phyloP scores from a whole-genome alignment of 1,140 invertebrate genomes.

The Drosophila mojavensis region DNA sequence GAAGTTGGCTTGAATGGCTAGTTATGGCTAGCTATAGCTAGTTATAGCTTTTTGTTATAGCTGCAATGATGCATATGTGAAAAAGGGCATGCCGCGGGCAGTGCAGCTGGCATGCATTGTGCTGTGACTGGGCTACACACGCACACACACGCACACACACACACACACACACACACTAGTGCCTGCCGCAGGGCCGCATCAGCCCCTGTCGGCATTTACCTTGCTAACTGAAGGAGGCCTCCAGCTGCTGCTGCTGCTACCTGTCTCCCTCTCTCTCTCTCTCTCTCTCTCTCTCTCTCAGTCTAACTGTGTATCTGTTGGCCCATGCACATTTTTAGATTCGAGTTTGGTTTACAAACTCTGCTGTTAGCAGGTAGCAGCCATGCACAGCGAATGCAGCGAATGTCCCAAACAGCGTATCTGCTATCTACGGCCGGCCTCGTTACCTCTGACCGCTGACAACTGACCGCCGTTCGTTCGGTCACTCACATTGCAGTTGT shows the following conservation, averaged over 20 bases:
- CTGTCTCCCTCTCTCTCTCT: conserved; percentile 1
- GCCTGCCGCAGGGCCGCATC: conserved; percentile 12
- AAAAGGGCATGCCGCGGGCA: neutral
- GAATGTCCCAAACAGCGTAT: conserved; percentile 9
- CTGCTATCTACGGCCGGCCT: neutral
- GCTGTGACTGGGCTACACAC: neutral
- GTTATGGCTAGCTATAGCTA: too few species aligned
- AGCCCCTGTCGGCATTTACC: conserved; percentile 27
- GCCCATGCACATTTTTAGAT: too few species aligned
- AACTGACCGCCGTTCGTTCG: conserved; percentile 15
- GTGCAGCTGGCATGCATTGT: neutral
- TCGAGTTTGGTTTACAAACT: neutral
- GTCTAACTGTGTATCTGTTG: neutral
- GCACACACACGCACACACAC: neutral
- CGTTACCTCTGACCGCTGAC: conserved; percentile 24
- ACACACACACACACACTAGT: neutral
- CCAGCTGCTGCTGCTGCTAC: neutral
- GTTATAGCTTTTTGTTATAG: neutral
- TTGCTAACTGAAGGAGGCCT: conserved; percentile 6
- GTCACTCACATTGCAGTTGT: conserved; percentile 42
- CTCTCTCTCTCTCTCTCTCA: neutral
- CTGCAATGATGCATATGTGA: neutral
- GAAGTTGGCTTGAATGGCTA: too few species aligned
- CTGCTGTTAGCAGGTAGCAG: neutral
- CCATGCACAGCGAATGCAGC: neutral